A percentile compares a stretch with the other conserved stretches of the same genome.
These are phyloP conservation scores for Bombus breviceps DNA, from an alignment of 1,140 invertebrate genomes.

Conservation along the genomic window DNA sequence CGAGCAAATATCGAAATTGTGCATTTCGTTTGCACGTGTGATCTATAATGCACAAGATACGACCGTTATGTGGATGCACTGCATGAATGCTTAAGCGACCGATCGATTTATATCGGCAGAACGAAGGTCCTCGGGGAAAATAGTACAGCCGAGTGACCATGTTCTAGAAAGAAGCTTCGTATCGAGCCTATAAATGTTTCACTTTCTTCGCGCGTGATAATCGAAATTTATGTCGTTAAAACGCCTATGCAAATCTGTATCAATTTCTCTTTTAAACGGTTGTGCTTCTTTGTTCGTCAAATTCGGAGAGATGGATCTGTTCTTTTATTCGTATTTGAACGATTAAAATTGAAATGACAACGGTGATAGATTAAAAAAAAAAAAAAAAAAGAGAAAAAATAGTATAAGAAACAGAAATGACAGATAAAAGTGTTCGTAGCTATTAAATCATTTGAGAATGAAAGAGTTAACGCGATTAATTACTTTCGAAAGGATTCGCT, in stretches of 20 bases:
- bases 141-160: constrained; percentile 6
- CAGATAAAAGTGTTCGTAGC: too few species aligned
- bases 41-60: neutral
- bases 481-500: neutral
- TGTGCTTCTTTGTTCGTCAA: too few species aligned
- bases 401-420: too few species aligned
- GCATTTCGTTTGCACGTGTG: neutral
- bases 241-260: neutral
- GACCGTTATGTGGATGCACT: neutral
- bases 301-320: too few species aligned
- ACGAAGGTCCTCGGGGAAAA: neutral
- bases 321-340: too few species aligned
- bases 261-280: neutral
- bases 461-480: too few species aligned
- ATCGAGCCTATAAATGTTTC: neutral
- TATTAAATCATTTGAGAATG: too few species aligned
- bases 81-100: neutral
- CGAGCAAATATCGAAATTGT: neutral
- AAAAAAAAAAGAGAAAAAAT: too few species aligned
- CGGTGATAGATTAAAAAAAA: too few species aligned
- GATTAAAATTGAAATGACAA: too few species aligned
- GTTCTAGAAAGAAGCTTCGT: constrained; percentile 1
- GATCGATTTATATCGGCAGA: neutral
- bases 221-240: neutral
- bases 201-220: neutral